Percentiles rank a stretch among this genome's conserved stretches.
These are phyloP conservation scores for Climacteris rufus DNA, from an alignment of 2,113 vertebrate genomes.

Conservation along the genomic window DNA sequence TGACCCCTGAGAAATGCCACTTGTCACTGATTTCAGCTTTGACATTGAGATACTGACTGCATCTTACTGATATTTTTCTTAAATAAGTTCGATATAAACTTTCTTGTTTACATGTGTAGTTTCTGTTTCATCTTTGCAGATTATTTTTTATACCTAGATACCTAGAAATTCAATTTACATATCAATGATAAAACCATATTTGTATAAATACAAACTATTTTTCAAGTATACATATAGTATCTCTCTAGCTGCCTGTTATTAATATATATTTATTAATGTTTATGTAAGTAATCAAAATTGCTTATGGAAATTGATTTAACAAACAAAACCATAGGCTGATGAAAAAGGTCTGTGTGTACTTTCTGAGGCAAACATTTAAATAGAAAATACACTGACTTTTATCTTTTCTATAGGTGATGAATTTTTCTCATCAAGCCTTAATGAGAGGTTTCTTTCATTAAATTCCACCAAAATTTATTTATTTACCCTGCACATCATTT, in stretches of 20 bases:
- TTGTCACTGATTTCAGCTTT: background rate
- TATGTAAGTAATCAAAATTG: background rate
- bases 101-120: background rate
- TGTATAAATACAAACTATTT: background rate
- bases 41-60: background rate
- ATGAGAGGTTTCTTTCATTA: background rate
- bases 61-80: background rate
- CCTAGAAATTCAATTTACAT: background rate
- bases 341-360: background rate
- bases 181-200: background rate
- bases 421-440: background rate
- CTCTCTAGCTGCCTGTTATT: background rate
- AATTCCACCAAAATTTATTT: background rate
- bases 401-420: background rate
- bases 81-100: background rate
- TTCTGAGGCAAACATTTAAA: background rate
- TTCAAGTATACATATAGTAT: background rate
- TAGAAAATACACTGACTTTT: background rate
- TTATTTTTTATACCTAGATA: no score
- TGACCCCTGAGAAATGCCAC: background rate
- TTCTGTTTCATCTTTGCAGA: background rate
- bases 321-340: background rate
- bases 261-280: background rate
- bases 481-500: background rate
- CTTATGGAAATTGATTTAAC: background rate